These are phyloP conservation scores for Cerceris rybyensis DNA, from an alignment of 2,888 invertebrate species.

Conservation along the genomic window DNA sequence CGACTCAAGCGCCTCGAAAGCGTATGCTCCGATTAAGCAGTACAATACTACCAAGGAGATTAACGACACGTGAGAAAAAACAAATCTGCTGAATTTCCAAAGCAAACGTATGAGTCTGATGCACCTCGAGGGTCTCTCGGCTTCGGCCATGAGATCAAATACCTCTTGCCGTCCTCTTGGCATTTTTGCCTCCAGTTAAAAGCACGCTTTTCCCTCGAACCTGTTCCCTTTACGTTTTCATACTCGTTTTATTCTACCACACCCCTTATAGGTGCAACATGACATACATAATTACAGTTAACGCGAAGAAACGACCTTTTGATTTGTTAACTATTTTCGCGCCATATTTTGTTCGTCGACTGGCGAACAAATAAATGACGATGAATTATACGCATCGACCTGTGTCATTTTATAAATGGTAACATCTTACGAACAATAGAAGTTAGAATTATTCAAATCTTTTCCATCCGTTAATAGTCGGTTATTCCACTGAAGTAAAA, in stretches of 20 bases:
- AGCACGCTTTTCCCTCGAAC: neutral
- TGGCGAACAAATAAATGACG: neutral
- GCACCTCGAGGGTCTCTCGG: conserved; percentile 74
- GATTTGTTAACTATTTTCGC: neutral
- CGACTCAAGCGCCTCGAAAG: conserved; percentile 90
- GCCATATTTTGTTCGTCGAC: neutral
- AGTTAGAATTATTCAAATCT: neutral
- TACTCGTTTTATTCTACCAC: neutral
- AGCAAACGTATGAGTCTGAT: conserved; percentile 71
- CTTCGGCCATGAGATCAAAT: conserved; percentile 64
- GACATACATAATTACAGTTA: neutral
- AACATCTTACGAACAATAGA: neutral
- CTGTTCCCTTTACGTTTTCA: neutral
- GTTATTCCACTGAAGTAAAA: too few relatives aligned
- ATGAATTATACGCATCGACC: neutral
- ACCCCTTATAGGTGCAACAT: neutral
- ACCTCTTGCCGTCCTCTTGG: conserved; percentile 53
- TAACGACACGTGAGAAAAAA: conserved; percentile 94
- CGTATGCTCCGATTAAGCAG: conserved; percentile 93
- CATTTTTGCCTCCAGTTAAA: conserved; percentile 41
- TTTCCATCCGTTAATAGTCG: too few relatives aligned
- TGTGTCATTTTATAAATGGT: neutral
- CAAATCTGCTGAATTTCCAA: conserved; percentile 83
- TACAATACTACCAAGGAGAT: conserved; percentile 94
- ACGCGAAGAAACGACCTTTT: neutral